A percentile compares a stretch with the other conserved stretches of the same genome.
These are phyloP conservation scores for Hylomyscus alleni DNA, from an alignment of 2,797 vertebrate species.

Conservation along the genomic window DNA sequence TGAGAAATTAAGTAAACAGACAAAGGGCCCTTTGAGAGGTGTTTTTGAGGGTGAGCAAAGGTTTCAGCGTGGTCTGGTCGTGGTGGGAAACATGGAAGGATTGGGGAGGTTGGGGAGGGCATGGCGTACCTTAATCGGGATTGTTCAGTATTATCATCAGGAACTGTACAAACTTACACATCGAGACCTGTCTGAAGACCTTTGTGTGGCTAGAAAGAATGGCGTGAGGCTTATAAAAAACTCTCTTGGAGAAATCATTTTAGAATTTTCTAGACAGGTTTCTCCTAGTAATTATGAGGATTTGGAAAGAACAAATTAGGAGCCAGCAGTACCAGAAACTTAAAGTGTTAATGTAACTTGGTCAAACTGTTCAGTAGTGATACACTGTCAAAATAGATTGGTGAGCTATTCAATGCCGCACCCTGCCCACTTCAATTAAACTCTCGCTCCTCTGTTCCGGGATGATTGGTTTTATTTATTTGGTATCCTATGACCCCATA, in stretches of 20 bases:
- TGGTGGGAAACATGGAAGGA: neutral
- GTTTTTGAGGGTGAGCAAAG: neutral
- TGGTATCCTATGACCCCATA: neutral
- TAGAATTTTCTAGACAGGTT: conserved; percentile 15
- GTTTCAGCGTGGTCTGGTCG: conserved; percentile 25
- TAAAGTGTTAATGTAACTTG: conserved; percentile 35
- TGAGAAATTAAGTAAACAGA: conserved; percentile 28
- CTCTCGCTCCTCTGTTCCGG: neutral
- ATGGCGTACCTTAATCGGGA: neutral
- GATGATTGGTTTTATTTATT: neutral
- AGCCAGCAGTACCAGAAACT: neutral
- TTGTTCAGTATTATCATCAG: neutral
- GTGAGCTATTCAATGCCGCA: neutral
- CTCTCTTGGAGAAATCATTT: conserved; percentile 43
- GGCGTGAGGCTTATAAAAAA: neutral
- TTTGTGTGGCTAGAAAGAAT: conserved; percentile 6
- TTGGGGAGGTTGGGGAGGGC: neutral
- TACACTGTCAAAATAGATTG: neutral
- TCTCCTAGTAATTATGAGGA: neutral
- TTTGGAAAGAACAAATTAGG: conserved; percentile 20
- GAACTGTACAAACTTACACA: neutral
- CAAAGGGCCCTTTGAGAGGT: neutral
- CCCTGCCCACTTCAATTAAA: neutral
- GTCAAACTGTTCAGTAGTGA: neutral
- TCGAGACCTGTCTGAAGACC: neutral